Evolutionary conservation across 2,797 vertebrate species (phyloP).

Genomic region (Podargus strigoides): DNA sequence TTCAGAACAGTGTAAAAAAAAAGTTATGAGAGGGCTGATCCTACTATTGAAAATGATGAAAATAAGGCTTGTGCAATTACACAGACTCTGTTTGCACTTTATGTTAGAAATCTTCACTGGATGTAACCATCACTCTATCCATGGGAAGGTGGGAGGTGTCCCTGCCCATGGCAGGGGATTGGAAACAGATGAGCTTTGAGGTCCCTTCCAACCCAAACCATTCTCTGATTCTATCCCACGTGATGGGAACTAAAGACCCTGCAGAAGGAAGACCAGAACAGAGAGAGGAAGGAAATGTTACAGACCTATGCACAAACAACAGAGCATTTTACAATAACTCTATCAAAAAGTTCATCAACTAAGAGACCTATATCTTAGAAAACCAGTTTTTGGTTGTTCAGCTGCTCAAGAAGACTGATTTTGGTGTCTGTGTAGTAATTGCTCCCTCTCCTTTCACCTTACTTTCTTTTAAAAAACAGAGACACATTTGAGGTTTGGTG

Average conservation of each 20-base stretch:
- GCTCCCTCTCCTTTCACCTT: not conserved
- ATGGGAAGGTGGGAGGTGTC: no score
- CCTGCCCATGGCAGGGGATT: no score
- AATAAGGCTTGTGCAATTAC: not conserved
- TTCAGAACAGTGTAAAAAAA: not conserved
- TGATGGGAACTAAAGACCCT: not conserved
- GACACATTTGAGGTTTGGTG: not conserved
- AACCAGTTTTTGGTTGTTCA: not conserved
- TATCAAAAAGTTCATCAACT: not conserved
- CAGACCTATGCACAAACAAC: not conserved
- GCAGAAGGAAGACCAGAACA: not conserved
- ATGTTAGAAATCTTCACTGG: not conserved
- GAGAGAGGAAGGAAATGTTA: not conserved
- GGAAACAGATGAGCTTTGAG: no score
- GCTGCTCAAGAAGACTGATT: not conserved
- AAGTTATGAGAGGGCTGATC: not conserved
- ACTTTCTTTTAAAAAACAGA: not conserved
- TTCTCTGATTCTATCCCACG: no score
- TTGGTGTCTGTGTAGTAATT: not conserved
- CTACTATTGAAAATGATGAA: not conserved
- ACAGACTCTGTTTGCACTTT: not conserved
- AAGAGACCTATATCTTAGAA: not conserved
- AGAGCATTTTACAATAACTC: not conserved
- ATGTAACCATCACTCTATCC: not conserved
- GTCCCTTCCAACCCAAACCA: no score